Evolutionary conservation across 1,140 invertebrate genomes (phyloP), one percentile per base, ranked within the genome.

Genomic region (Chrysomallon squamiferum): DNA sequence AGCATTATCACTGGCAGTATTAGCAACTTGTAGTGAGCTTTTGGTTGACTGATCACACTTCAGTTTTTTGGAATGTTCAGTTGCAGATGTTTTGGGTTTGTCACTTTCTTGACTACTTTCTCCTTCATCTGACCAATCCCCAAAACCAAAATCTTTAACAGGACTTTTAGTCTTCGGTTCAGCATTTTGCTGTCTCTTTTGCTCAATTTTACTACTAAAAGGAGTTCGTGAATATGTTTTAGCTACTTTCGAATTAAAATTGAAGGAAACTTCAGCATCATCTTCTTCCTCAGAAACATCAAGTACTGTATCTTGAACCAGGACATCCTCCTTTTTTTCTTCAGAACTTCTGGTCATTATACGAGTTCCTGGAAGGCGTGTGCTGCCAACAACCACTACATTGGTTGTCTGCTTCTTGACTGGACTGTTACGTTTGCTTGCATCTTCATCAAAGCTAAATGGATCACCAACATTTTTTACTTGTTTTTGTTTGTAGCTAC

Each of bases 361-460:
- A 13, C 69, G 66, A 25, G 69, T 66, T 38, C 64, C 72, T 49
- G 72, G 65, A 7, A 73, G 59, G 3, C 60, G 45, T 29, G 68
- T 66, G 35, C 43, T 41, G 43, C 65, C 27, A 54, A 49, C 50
- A 22, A 54, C 30, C 18, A 56, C 50, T 18, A 30, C 54, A 35
- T 41, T 43, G 29, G 35, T 35, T 20, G 62, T 54, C 30, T 64
- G 64, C 60, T 69, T 62, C 25, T 64, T 63, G 13, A 59, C 43
- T 3, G 58, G 62, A 32, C 59, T 62, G 33, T 35, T 33, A 60
- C 67, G 64, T 27, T 65, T 66, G 56, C 65, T 66, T 33, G 75
- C 75, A 30, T 75, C 77, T 45, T 66, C 64, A 43, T 77, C 77
- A 72, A 79, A 79, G 52, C 73, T 72, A 41, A 79, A 79, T n/a